Base-by-base conservation (phyloP, 2,888 invertebrate genomes). In the Eristalis pertinax region DNA sequence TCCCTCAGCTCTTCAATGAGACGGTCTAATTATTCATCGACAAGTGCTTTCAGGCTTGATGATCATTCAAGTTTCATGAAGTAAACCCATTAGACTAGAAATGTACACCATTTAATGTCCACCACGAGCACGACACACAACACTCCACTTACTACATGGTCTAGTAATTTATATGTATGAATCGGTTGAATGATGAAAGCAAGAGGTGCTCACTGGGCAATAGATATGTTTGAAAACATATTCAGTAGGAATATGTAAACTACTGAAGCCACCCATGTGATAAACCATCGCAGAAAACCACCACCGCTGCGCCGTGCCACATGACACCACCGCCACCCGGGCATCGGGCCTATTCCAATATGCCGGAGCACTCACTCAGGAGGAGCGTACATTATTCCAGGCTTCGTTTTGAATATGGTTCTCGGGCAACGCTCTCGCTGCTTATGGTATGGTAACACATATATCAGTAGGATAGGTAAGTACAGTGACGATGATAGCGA, bases 401-500 rank as follows among this genome's bases (percentile, higher is more conserved):
- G 68, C 60, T 76, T 29, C 70, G 58, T 75, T 82, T 76, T 65
- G 65, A 80, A 73, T 73, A 80, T 63, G 73, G 35, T 67, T 73
- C 67, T 67, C 72, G 65, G 50, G 60, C 76, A 69, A 67, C 65
- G 60, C 68, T 68, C 69, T 32, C 32, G 29, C 29, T 63, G 62
- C 50, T 29, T 62, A 56, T 69, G 24, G n/a, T 63, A 35, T 77
- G 67, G 62, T 81, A 81, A 74, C 74, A 80, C 56, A 64, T 65
- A 70, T 82, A 76, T 70, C 64, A 82, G 82, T 82, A 67, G 69
- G 70, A 76, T 76, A 76, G 82, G 82, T 70, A 76, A 82, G 82
- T 82, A 62, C 76, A 70, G 26, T 26, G 76, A 64, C 32, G 65
- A 70, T 65, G 72, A 79, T 65, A 32, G 75, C 60, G 60, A 35